Evolutionary conservation across 1,140 invertebrate species (phyloP).

Genomic region (Caenorhabditis tropicalis): DNA sequence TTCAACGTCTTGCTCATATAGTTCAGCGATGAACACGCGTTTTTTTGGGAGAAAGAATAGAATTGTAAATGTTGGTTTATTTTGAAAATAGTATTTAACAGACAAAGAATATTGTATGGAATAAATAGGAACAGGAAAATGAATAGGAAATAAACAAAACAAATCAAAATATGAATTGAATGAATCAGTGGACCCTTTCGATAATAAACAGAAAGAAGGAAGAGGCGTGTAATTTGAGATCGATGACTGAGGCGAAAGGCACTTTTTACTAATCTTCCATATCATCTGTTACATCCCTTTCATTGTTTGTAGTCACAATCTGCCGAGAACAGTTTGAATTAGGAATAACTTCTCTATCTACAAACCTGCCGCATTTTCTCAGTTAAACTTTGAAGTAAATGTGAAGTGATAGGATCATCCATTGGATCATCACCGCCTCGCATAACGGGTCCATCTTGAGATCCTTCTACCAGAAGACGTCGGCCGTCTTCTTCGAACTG

Average conservation of each 20-base stretch:
- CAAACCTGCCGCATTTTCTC: neutral
- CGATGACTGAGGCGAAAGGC: neutral
- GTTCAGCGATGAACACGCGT: conserved; percentile 6
- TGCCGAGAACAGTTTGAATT: neutral
- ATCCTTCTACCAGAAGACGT: neutral
- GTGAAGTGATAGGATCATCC: conserved; percentile 2
- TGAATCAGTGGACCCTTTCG: neutral
- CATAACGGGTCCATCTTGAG: neutral
- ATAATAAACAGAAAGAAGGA: neutral
- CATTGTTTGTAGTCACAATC: conserved; percentile 28
- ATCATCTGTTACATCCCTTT: neutral
- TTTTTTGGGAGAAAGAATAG: neutral
- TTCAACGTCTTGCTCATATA: neutral
- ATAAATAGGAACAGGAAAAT: neutral
- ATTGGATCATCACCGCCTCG: conserved; percentile 14
- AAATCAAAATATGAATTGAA: neutral
- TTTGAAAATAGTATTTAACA: neutral
- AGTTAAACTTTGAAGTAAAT: neutral
- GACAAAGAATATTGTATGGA: neutral
- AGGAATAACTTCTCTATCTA: neutral
- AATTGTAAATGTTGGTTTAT: too few relatives aligned
- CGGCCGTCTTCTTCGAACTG: neutral
- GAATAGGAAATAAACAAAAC: neutral
- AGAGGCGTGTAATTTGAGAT: conserved; percentile 34
- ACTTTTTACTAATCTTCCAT: neutral